phyloP scores from a whole-genome alignment of 2,888 invertebrate species.

The Oasisia sp. region DNA sequence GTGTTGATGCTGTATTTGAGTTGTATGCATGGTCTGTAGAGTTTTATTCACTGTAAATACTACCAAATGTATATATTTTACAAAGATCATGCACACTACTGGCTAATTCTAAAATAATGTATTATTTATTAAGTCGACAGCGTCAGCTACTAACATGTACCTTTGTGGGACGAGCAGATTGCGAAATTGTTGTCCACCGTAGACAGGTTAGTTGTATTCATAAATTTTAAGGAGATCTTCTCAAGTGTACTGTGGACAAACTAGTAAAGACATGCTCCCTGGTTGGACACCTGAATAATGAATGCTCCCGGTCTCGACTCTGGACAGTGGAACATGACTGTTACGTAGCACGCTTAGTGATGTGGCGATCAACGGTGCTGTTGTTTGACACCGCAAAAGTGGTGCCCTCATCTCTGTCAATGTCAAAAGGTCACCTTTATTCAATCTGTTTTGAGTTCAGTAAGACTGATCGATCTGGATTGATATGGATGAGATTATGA shows the following conservation, averaged over 20 bases:
- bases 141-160: not conserved
- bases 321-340: not conserved
- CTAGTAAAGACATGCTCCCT: not conserved
- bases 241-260: not conserved
- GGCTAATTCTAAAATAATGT: not conserved
- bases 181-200: not conserved
- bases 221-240: not conserved
- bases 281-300: conserved; percentile 5
- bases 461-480: conserved; percentile 9
- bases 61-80: not conserved
- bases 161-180: not conserved
- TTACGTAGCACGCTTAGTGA: not conserved
- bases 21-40: not conserved
- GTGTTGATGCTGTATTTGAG: conserved; percentile 1
- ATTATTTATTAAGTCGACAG: not conserved
- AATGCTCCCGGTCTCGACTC: not conserved
- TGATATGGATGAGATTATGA: conserved; percentile 17
- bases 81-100: not conserved
- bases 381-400: not conserved
- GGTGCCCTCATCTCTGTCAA: not conserved
- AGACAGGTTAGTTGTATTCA: not conserved
- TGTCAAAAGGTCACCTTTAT: conserved; percentile 14
- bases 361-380: not conserved
- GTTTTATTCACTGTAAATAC: conserved; percentile 12
- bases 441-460: conserved; percentile 4